Percentiles rank a stretch among this genome's conserved stretches.
These are phyloP conservation scores for Pseudopipra pipra DNA, from an alignment of 2,113 vertebrate genomes.

Conservation along the genomic window DNA sequence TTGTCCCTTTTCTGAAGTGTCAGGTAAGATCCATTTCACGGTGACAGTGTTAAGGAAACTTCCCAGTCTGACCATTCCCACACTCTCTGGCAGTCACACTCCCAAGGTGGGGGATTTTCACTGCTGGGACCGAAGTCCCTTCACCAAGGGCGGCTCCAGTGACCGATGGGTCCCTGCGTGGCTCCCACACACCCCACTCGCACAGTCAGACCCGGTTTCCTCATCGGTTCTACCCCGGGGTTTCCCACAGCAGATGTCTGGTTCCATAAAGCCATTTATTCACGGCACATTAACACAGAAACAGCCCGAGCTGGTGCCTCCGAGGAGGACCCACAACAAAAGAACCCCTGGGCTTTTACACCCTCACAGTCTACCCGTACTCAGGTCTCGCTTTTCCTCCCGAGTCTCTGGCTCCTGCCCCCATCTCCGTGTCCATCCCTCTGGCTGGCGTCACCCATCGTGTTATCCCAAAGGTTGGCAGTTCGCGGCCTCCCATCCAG, in stretches of 20 bases:
- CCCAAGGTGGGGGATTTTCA: neutral
- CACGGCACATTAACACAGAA: neutral
- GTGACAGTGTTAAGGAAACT: neutral
- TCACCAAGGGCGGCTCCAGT: neutral
- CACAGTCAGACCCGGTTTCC: neutral
- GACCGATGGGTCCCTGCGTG: neutral
- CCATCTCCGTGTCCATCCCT: neutral
- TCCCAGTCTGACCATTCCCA: neutral
- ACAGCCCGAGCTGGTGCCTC: neutral
- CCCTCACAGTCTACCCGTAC: neutral
- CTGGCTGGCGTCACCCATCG: neutral
- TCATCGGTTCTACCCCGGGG: neutral
- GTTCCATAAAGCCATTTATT: neutral
- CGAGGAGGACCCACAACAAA: neutral
- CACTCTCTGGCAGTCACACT: neutral
- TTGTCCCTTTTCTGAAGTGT: neutral
- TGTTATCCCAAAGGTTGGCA: neutral
- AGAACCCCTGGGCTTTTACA: neutral
- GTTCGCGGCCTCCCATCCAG: neutral
- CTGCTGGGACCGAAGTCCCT: neutral
- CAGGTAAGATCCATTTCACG: neutral
- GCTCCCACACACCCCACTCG: neutral
- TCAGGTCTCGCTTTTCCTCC: neutral
- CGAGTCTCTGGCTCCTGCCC: rapidly evolving
- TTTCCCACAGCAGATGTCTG: too few species aligned